These are phyloP conservation scores for Chaenocephalus aceratus DNA, from an alignment of 2,113 vertebrate genomes.

Conservation along the genomic window DNA sequence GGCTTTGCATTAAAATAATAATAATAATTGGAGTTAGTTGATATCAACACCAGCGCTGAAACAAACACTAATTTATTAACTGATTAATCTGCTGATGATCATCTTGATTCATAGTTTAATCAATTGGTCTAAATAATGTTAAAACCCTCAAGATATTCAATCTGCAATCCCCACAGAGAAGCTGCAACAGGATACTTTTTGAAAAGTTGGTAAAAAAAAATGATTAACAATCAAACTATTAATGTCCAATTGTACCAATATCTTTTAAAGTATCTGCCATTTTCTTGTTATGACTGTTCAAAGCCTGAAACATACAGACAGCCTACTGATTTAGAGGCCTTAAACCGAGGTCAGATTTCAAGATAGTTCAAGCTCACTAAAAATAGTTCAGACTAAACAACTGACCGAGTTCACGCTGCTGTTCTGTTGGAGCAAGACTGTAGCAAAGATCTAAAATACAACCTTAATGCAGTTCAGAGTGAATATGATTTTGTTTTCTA, in stretches of 20 bases:
- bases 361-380: slow-evolving; percentile 18
- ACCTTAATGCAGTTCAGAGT: slow-evolving; percentile 15
- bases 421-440: slow-evolving; percentile 8
- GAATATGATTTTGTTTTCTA: slow-evolving; percentile 21
- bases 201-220: too few species aligned
- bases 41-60: background rate
- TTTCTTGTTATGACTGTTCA: background rate
- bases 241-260: too few species aligned
- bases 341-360: slow-evolving; percentile 23
- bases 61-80: background rate
- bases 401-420: slow-evolving; percentile 23
- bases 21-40: background rate
- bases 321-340: slow-evolving; percentile 5
- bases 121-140: too few species aligned
- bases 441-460: background rate
- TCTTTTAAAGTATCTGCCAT: background rate
- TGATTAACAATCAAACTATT: too few species aligned
- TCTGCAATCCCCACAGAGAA: background rate
- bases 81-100: background rate
- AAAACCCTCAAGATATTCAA: background rate
- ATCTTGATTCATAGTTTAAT: background rate
- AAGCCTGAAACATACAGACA: slow-evolving; percentile 7
- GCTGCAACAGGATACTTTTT: background rate
- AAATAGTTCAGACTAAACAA: slow-evolving; percentile 49
- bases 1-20: background rate